Evolutionary conservation across 2,113 vertebrate species (phyloP), one percentile per base, ranked within the genome.

Genomic region (Empidonax alnorum): DNA sequence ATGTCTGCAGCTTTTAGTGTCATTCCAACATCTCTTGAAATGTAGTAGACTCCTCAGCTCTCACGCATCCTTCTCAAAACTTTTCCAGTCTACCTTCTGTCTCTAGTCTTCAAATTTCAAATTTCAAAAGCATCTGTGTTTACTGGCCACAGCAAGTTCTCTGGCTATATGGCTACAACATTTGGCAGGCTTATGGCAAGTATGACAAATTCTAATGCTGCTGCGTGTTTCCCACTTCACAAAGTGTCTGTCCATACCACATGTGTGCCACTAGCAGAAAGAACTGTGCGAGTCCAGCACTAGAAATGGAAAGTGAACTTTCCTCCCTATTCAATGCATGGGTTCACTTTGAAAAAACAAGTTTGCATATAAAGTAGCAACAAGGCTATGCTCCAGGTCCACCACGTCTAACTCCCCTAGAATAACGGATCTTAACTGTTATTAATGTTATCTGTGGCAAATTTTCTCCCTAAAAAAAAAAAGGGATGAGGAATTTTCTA

Each of bases 291-390:
- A 65, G 11, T 55, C 25, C 56, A 55, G 33, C 39, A 47, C 25
- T 37, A 58, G 55, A 66, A 66, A 84, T 16, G 22, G 49, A 86
- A 90, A 17, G 7, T 73, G 50, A 10, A 9, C 28, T 69, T 65
- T 37, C 16, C n/a, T 76, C 35, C 62, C 30, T 56, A 2, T 68
- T 44, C 67, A 50, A 10, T 18, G 13, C 0, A 0, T 44, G 28
- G 24, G 80, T 86, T 53, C 33, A 24, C 63, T 73, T 83, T 22
- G 37, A 69, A 87, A 44, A 76, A 68, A 39, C 10, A 68, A 73
- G 53, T 69, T 56, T 56, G 4, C 27, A 6, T 9, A 4, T 30
- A 6, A 67, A 67, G n/a, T 24, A 67, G 35, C 33, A 55, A 23
- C 12, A 49, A 52, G 23, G 19, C 14, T 90, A 7, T n/a, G 17